phyloP scores from a whole-genome alignment of 1,140 invertebrate genomes.

The Cherax quadricarinatus region DNA sequence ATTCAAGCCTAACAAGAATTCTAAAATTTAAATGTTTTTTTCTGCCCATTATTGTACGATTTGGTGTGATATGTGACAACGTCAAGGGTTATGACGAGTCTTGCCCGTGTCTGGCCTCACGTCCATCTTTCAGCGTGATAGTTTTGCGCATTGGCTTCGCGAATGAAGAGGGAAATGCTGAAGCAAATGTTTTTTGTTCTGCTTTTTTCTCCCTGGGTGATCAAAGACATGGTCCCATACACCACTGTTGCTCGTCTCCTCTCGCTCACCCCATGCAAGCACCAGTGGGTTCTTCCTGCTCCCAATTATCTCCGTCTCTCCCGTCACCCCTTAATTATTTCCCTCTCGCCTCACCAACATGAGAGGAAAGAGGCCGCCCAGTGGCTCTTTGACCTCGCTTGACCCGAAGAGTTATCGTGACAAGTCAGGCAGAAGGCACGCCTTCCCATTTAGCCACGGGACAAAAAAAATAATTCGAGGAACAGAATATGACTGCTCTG shows the following conservation, averaged over 20 bases:
- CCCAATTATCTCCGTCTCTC: background rate
- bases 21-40: no score
- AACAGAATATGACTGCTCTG: background rate
- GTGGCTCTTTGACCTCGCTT: conserved; percentile 2
- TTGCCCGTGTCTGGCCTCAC: no score
- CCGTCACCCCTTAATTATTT: background rate
- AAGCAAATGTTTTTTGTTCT: no score
- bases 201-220: background rate
- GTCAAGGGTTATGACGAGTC: no score
- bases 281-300: background rate
- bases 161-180: no score
- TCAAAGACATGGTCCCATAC: background rate
- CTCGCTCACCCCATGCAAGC: background rate
- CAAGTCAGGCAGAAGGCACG: background rate
- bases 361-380: background rate
- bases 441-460: background rate
- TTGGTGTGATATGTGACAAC: no score
- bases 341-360: background rate
- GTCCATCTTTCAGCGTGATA: no score
- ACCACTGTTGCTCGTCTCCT: background rate
- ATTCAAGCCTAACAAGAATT: no score
- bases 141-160: no score
- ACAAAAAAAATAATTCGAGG: background rate
- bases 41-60: no score
- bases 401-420: background rate